Evolutionary conservation across 2,888 invertebrate species (phyloP), one percentile per base, ranked within the genome.

Genomic region (Leucania comma): DNA sequence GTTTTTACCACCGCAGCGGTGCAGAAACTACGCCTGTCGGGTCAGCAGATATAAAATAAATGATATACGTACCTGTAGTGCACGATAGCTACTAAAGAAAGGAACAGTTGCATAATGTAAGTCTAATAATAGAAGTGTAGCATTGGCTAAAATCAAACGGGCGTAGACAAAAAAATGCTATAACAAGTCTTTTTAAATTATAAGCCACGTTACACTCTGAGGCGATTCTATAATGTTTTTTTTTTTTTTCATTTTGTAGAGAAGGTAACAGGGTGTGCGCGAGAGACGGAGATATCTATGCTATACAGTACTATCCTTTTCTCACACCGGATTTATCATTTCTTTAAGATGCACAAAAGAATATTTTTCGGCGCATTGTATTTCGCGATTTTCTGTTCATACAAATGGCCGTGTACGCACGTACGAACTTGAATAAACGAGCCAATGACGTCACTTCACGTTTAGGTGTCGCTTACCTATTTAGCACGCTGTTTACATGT

Each of bases 401-500:
- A 54, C 9, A 20, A 54, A 54, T 29, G 8, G 29, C 9, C 54
- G 17, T 22, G 42, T 60, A 32, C 60, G 17, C 6, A 50, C 54
- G 22, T 35, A 29, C 20, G 12, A 53, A 46, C 53, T 20, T 48
- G 35, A 35, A 48, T 26, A 12, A 59, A 59, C 26, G 46, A 38
- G 46, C 12, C 22, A 29, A 48, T 66, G 35, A 59, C 51, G 46
- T 67, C 32, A 66, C 14, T 22, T 65, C 57, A 64, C 48, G 66
- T 20, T 64, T 51, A 59, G 57, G 54, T 69, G 64, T 46, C 59
- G 72, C 58, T 72, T 68, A 56, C 68, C 61, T 64, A 73, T 42
- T 60, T 29, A 50, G 50, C 69, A 64, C 56, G 32, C 38, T 84
- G 48, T 75, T 70, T 77, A 68, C 77, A 69, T 76, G 64, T 76